Percentiles rank a stretch among this genome's conserved stretches.
Conservation (phyloP, 1,140 invertebrate species). For the Lithobius niger region DNA sequence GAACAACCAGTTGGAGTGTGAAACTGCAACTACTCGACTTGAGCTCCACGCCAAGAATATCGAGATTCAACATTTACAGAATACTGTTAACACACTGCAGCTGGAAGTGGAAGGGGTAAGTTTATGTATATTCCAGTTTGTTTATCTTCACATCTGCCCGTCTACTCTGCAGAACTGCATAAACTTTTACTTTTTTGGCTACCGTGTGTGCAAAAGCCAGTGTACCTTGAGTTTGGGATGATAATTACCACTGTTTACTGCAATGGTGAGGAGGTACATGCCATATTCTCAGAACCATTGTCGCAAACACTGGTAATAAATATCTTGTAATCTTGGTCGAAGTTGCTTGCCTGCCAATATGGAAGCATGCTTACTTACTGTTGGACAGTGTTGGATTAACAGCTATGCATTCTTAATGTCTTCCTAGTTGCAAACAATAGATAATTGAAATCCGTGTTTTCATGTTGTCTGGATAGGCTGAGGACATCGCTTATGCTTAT, state of each 20-base stretch:
- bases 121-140: background rate
- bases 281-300: no score
- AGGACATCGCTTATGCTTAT: no score
- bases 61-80: constrained; percentile 3
- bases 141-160: background rate
- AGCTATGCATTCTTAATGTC: no score
- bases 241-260: background rate
- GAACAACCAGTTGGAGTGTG: constrained; percentile 2
- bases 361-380: no score
- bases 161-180: background rate
- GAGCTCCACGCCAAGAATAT: constrained; percentile 2
- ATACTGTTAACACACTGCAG: background rate
- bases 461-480: no score
- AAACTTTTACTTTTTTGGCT: background rate
- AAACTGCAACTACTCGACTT: background rate
- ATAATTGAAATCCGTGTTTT: no score
- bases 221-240: background rate
- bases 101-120: constrained; percentile 1
- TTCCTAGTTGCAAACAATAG: no score
- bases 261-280: background rate
- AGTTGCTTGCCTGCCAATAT: no score
- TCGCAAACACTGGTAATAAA: no score
- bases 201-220: background rate
- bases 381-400: no score
- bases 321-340: no score